Evolutionary conservation across 1,140 invertebrate species (phyloP).

Genomic region (Trichonephila clavata): DNA sequence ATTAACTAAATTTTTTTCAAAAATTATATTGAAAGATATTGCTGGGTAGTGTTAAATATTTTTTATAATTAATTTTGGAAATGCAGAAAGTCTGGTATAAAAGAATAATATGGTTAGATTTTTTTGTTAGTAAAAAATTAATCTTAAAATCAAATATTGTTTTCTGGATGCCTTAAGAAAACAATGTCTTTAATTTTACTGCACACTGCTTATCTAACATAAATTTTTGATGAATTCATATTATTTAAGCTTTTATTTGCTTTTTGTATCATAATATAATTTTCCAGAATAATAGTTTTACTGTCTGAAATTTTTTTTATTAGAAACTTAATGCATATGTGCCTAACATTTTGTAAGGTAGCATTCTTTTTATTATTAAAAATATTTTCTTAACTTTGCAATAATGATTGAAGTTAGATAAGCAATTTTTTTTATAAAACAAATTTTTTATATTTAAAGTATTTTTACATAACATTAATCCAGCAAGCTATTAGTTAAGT

Average conservation of each 20-base stretch:
- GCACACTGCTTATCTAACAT: neutral
- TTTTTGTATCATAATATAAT: constrained; percentile 3
- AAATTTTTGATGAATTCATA: neutral
- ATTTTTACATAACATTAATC: constrained; percentile 53
- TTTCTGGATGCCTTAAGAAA: constrained; percentile 40
- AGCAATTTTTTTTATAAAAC: constrained; percentile 39
- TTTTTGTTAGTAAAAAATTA: neutral
- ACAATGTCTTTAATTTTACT: constrained; percentile 47
- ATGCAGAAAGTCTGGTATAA: neutral
- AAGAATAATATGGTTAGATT: neutral
- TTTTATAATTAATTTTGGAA: no score
- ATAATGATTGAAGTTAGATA: constrained; percentile 21
- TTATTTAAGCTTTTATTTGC: neutral
- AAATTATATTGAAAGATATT: no score
- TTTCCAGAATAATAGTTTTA: neutral
- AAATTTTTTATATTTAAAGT: constrained; percentile 58
- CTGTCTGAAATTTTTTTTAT: constrained; percentile 11
- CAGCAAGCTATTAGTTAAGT: constrained; percentile 4
- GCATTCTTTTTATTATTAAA: constrained; percentile 36
- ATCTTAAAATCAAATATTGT: neutral
- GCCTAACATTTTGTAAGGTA: constrained; percentile 63
- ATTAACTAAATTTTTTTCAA: no score
- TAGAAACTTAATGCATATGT: constrained; percentile 32
- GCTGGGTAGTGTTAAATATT: no score
- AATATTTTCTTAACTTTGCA: constrained; percentile 43